Base-by-base conservation (phyloP, 2,888 invertebrate genomes). In the Belgica antarctica region DNA sequence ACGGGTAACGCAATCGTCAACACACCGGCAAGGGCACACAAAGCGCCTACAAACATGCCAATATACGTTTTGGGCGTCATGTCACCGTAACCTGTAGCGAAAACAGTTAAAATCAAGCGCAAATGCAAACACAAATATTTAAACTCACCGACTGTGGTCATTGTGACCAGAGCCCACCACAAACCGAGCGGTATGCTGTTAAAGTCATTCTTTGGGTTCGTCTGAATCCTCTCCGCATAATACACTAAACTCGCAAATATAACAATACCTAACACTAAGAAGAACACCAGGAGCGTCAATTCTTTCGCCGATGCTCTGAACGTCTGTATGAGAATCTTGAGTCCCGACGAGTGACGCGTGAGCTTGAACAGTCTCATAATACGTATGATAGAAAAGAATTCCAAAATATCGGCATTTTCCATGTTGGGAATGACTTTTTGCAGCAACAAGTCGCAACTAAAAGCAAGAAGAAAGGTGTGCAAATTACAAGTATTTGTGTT, bases 81-180 rank as follows among this genome's bases (percentile, higher is more conserved):
- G 81, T 97, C 96, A 71, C 97, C 97, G 80, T 97, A 98, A n/a
- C n/a, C n/a, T n/a, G n/a, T n/a, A n/a, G n/a, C n/a, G n/a, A n/a
- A n/a, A n/a, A n/a, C n/a, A n/a, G n/a, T n/a, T n/a, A n/a, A n/a
- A n/a, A n/a, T n/a, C n/a, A n/a, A n/a, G n/a, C n/a, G n/a, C n/a
- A n/a, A n/a, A n/a, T n/a, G n/a, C n/a, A n/a, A n/a, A n/a, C n/a
- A n/a, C n/a, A n/a, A n/a, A n/a, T n/a, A n/a, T n/a, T n/a, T n/a
- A n/a, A n/a, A n/a, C n/a, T n/a, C n/a, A 57, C 97, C 97, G 71
- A 97, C 96, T 0, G 95, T 96, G 74, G 97, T 98, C 97, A 98
- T 97, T 74, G 97, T 97, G 74, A 97, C 96, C 81, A 97, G 86
- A 59, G 97, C 97, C 97, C 97, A 98, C 97, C 97, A 97, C 73